A percentile compares a stretch with the other conserved stretches of the same genome.
These are phyloP conservation scores for Takifugu flavidus DNA, from an alignment of 2,113 vertebrate species.

Conservation along the genomic window DNA sequence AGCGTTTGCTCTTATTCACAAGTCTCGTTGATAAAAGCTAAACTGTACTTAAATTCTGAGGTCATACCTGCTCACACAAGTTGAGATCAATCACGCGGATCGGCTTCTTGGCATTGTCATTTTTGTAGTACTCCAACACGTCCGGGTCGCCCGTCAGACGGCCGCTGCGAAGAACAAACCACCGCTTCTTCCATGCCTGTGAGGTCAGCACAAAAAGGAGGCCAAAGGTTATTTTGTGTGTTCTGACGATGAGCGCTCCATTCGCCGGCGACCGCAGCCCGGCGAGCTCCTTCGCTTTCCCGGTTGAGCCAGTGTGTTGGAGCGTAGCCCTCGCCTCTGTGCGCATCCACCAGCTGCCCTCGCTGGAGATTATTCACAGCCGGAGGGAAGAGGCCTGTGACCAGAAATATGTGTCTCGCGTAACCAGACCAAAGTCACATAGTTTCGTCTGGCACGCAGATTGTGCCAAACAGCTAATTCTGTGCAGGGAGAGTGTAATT, in stretches of 20 bases:
- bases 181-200: slow-evolving; percentile 99
- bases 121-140: slow-evolving; percentile 98
- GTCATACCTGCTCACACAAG: slow-evolving; percentile 87
- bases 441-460: slow-evolving; percentile 52
- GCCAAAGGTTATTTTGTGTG: slow-evolving; percentile 49
- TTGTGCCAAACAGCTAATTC: slow-evolving; percentile 38
- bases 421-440: slow-evolving; percentile 58
- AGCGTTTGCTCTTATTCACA: too few relatives aligned
- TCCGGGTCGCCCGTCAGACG: slow-evolving; percentile 95
- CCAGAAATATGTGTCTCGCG: slow-evolving; percentile 60
- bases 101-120: slow-evolving; percentile 97
- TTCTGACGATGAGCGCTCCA: slow-evolving; percentile 49
- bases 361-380: slow-evolving; percentile 20
- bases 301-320: slow-evolving; percentile 23
- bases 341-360: slow-evolving; percentile 35
- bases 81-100: slow-evolving; percentile 99
- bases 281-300: slow-evolving; percentile 50
- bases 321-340: slow-evolving; percentile 38
- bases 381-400: slow-evolving; percentile 45
- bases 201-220: slow-evolving; percentile 34
- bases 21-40: too few relatives aligned
- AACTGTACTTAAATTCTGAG: neutral
- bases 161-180: slow-evolving; percentile 97
- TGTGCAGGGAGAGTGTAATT: slow-evolving; percentile 35
- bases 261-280: slow-evolving; percentile 40